Evolutionary conservation across 2,113 vertebrate species (phyloP), one percentile per base, ranked within the genome.

Genomic region (Oryctolagus cuniculus): DNA sequence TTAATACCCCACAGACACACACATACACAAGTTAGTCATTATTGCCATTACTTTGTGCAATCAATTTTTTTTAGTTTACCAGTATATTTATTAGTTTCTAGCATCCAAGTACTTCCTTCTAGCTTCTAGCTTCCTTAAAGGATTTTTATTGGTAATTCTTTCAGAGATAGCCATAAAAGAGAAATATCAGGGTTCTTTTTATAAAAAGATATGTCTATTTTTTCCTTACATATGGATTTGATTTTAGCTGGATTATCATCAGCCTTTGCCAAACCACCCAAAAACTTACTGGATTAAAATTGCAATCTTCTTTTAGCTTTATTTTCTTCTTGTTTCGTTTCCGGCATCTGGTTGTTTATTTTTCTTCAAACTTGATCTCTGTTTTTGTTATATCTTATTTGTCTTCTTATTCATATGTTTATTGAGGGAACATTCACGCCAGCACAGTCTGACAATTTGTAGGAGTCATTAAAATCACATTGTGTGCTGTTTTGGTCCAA

Each of bases 31-130:
- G 81, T n/a, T 21, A 34, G 53, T 55, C 53, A 69, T 69, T 74
- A 19, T 36, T 13, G 58, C 44, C 63, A 75, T 80, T 51, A 49
- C 10, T 75, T 44, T 80, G 24, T 24, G 49, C 6, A 36, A 24
- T 72, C n/a, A 53, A 29, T 70, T 89, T 73, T 79, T 61, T 49
- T 79, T 79, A 73, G 22, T 51, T 84, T 79, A 36, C 7, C 29
- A 67, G 49, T 36, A 49, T 29, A 70, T 63, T 94, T 81, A 77
- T 88, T 82, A n/a, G 31, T 94, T 81, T 78, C 10, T n/a, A 74
- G 10, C 24, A 36, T 22, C 17, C 75, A 70, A 5, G 21, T 78
- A 78, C 53, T 82, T 73, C 36, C 17, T 88, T 80, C 24, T 53
- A 63, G 6, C 38, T n/a, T 51, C 19, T 51, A 82, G 81, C 31